These are phyloP conservation scores for Anarrhichthys ocellatus DNA, from an alignment of 2,113 vertebrate species.

Conservation along the genomic window DNA sequence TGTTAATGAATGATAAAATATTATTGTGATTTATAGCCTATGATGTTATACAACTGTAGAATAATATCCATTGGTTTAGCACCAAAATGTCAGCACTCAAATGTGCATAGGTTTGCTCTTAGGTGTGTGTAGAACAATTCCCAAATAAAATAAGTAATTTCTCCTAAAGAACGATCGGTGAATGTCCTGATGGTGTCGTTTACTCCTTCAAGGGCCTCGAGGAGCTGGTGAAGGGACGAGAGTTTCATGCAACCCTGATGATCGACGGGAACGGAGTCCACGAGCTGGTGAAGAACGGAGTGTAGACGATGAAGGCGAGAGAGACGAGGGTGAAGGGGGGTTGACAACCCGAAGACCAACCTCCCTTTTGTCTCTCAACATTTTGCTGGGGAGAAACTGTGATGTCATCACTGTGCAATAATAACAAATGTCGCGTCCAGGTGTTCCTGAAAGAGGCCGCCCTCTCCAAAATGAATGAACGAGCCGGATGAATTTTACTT, in stretches of 20 bases:
- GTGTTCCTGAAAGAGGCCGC: constrained; percentile 14
- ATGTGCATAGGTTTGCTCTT: neutral
- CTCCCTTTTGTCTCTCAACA: constrained; percentile 36
- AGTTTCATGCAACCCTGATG: constrained; percentile 88
- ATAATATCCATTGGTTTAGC: neutral
- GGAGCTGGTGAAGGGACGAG: constrained; percentile 85
- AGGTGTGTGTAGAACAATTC: neutral
- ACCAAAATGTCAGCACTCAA: neutral
- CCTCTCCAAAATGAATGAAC: constrained; percentile 27
- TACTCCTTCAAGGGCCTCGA: constrained; percentile 86
- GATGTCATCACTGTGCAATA: constrained; percentile 81
- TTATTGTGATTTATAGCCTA: neutral
- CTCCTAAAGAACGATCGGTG: neutral
- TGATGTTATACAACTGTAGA: neutral
- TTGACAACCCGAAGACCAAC: constrained; percentile 42
- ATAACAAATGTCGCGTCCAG: constrained; percentile 58
- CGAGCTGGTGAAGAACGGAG: constrained; percentile 91
- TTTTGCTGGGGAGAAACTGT: constrained; percentile 66
- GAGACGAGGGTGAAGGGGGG: neutral
- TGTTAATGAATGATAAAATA: neutral
- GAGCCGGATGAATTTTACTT: constrained; percentile 53
- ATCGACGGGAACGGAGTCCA: constrained; percentile 89
- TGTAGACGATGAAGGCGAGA: constrained; percentile 69
- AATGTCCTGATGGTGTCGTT: neutral
- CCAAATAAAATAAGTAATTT: neutral